A percentile compares a stretch with the other conserved stretches of the same genome.
phyloP scores from a whole-genome alignment of 2,888 invertebrate species.

The Chloromyia formosa region DNA sequence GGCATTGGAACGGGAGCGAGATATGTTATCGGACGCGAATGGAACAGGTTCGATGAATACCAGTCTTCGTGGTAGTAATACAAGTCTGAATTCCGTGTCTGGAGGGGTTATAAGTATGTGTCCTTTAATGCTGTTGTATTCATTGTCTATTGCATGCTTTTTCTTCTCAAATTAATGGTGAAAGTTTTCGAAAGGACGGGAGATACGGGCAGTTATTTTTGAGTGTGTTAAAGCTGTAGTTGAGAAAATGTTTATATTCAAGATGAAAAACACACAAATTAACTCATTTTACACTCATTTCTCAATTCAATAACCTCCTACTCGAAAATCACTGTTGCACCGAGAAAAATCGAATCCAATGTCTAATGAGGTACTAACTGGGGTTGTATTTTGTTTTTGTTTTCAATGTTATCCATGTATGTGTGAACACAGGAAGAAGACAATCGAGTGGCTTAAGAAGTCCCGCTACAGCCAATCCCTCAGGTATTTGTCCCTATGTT shows the following conservation, averaged over 20 bases:
- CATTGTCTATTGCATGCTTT: constrained; percentile 20
- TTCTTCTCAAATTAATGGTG: too few relatives aligned
- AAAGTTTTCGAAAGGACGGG: too few relatives aligned
- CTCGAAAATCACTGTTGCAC: too few relatives aligned
- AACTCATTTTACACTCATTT: too few relatives aligned
- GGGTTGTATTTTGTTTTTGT: constrained; percentile 37
- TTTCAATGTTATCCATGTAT: constrained; percentile 28
- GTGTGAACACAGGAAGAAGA: constrained; percentile 52
- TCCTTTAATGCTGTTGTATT: constrained; percentile 37
- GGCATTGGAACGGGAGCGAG: constrained; percentile 68
- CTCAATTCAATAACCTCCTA: too few relatives aligned
- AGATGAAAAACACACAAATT: too few relatives aligned
- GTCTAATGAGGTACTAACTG: constrained; percentile 17
- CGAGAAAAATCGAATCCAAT: too few relatives aligned
- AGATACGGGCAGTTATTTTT: too few relatives aligned
- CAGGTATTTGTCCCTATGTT: constrained; percentile 52
- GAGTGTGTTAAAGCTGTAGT: too few relatives aligned
- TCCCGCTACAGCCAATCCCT: constrained; percentile 54
- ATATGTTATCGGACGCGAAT: constrained; percentile 56
- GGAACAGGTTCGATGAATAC: constrained; percentile 56
- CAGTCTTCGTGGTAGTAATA: constrained; percentile 56
- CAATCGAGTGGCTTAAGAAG: constrained; percentile 55
- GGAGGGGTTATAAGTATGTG: constrained; percentile 56
- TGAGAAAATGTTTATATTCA: too few relatives aligned
- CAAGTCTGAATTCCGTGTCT: constrained; percentile 56